Percentiles rank a stretch among this genome's conserved stretches.
Conservation (phyloP, 2,113 vertebrate genomes). For the Sisor rabdophorus region DNA sequence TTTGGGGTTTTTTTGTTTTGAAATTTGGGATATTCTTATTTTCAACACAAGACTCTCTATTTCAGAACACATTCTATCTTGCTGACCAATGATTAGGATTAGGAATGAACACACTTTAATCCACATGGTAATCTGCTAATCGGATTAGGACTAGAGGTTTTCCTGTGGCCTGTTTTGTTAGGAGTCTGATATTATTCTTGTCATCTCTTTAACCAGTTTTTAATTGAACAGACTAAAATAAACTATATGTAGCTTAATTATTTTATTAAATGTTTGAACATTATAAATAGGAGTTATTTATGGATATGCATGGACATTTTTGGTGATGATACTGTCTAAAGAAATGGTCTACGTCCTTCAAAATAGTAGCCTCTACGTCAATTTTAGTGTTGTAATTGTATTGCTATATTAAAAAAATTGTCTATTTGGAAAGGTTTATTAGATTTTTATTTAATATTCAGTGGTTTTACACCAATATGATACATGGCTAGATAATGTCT, state of each 20-base stretch:
- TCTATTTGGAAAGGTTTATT: neutral
- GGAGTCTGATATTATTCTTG: neutral
- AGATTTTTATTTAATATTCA: neutral
- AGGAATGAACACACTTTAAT: slow-evolving; percentile 26
- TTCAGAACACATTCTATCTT: neutral
- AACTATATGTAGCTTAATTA: neutral
- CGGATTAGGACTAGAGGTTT: neutral
- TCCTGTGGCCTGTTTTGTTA: slow-evolving; percentile 1
- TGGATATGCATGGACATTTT: neutral
- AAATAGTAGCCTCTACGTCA: neutral
- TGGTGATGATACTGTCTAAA: neutral
- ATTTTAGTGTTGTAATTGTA: neutral
- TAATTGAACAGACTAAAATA: neutral
- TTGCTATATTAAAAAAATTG: neutral
- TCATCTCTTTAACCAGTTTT: neutral
- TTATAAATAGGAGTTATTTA: no score
- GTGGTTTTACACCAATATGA: neutral
- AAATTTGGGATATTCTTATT: neutral
- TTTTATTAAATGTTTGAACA: neutral
- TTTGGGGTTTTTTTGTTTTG: neutral
- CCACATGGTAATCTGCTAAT: slow-evolving; percentile 36
- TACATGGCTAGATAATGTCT: neutral
- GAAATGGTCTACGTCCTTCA: neutral
- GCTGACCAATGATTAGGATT: slow-evolving; percentile 30
- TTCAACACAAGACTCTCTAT: neutral